Conservation (phyloP, 2,797 vertebrate species). For the Babyrousa celebensis region DNA sequence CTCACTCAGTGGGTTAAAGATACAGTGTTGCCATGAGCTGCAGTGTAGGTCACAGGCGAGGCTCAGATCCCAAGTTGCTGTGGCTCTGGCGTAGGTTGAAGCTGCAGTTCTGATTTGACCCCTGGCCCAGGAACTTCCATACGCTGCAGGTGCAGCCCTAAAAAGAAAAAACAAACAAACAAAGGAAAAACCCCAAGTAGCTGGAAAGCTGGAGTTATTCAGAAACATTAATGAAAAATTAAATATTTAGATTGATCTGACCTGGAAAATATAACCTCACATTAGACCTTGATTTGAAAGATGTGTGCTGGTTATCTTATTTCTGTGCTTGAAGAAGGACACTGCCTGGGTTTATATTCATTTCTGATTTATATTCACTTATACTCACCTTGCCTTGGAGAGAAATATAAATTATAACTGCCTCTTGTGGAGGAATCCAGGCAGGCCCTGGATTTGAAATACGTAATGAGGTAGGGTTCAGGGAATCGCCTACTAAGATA, state of each 20-base stretch:
- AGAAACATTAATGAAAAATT: slow-evolving; percentile 65
- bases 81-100: too few relatives aligned
- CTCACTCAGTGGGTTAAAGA: too few relatives aligned
- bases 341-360: slow-evolving; percentile 12
- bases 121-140: too few relatives aligned
- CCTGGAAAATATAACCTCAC: slow-evolving; percentile 58
- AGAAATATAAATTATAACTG: slow-evolving; percentile 38
- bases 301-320: slow-evolving; percentile 20
- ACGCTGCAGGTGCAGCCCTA: too few relatives aligned
- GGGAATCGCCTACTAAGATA: background rate
- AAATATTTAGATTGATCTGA: slow-evolving; percentile 27
- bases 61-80: too few relatives aligned
- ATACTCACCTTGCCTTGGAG: slow-evolving; percentile 14
- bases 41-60: too few relatives aligned
- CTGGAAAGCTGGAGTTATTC: slow-evolving; percentile 34
- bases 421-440: background rate
- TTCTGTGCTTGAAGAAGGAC: background rate
- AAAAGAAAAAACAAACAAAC: background rate
- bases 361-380: slow-evolving; percentile 62
- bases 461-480: background rate
- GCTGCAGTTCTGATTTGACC: too few relatives aligned
- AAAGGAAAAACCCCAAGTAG: background rate
- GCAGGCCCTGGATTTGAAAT: background rate
- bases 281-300: slow-evolving; percentile 45
- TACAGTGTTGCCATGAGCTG: too few relatives aligned